Conservation (phyloP, 2,888 invertebrate species). For the Brachypalpus laphriformis region DNA sequence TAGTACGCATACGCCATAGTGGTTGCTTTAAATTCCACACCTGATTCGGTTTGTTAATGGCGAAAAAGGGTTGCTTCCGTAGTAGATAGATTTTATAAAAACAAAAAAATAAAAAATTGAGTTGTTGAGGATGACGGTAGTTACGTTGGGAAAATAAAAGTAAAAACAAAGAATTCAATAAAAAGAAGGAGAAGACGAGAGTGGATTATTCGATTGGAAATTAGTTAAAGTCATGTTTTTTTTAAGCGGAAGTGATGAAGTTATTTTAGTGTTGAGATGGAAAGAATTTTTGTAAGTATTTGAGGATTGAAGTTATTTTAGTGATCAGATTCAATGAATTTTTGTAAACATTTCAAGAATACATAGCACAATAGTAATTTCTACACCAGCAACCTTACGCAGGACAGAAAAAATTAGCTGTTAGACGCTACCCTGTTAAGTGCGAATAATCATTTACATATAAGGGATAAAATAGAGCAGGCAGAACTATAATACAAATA, state of each 20-base stretch:
- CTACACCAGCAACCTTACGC: too few relatives aligned
- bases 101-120: neutral
- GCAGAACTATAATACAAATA: too few relatives aligned
- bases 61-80: neutral
- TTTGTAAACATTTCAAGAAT: too few relatives aligned
- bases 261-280: neutral
- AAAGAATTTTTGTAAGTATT: neutral
- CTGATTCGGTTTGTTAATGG: conserved; percentile 7
- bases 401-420: too few relatives aligned
- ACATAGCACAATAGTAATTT: too few relatives aligned
- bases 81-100: neutral
- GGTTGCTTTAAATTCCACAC: conserved; percentile 14
- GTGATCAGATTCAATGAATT: too few relatives aligned
- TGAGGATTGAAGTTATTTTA: too few relatives aligned
- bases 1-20: conserved; percentile 45
- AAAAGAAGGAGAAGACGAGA: neutral
- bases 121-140: neutral
- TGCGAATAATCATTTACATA: too few relatives aligned
- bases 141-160: neutral
- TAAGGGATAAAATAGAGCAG: too few relatives aligned
- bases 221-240: conserved; percentile 15
- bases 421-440: too few relatives aligned
- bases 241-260: conserved; percentile 9
- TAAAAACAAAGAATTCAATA: neutral
- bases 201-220: neutral